Evolutionary conservation across 2,888 invertebrate genomes (phyloP), one percentile per base, ranked within the genome.

Genomic region (Cyclophora albipunctata): DNA sequence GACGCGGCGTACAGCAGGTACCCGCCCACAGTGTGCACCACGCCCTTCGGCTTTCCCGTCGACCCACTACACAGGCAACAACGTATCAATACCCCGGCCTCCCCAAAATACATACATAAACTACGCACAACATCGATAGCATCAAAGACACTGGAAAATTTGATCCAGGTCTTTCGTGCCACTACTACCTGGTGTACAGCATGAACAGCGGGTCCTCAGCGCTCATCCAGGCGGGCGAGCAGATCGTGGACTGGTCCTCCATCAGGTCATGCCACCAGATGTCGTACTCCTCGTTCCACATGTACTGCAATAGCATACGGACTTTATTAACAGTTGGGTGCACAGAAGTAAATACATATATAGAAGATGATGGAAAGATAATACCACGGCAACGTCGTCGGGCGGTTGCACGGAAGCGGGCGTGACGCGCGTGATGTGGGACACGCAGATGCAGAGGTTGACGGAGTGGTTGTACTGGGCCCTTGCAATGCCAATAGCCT

Each of bases 41-140:
- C 98, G 20, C 99, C 99, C 78, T 99, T 99, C 0, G 99, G 99
- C 78, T 98, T 98, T 34, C 99, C 99, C 2, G 99, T 99, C 0
- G 98, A 98, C 0, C 98, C 98, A 67, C 93, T 93, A 43, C 2
- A 43, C 34, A 43, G 5, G 6, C 5, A 20, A 43, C 20, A 7
- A 42, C 3, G 3, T 7, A 7, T n/a, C 20, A 42, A 40, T 40
- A 40, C 40, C 40, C 40, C 5, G 5, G 40, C 7, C 40, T 7
- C 5, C 20, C 20, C 20, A 20, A 20, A 20, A 20, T 20, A 20
- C 40, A 40, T 3, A 3, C 7, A 40, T 3, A 7, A 3, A 7
- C 34, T 34, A 45, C 3, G 48, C 49, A 56, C 51, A 49, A 45
- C 40, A 46, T 47, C 46, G 57, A 53, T 59, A 60, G 6, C 42